Percentiles rank a stretch among this genome's conserved stretches.
phyloP scores from a whole-genome alignment of 2,888 invertebrate species.

The Habroteleia sp. region DNA sequence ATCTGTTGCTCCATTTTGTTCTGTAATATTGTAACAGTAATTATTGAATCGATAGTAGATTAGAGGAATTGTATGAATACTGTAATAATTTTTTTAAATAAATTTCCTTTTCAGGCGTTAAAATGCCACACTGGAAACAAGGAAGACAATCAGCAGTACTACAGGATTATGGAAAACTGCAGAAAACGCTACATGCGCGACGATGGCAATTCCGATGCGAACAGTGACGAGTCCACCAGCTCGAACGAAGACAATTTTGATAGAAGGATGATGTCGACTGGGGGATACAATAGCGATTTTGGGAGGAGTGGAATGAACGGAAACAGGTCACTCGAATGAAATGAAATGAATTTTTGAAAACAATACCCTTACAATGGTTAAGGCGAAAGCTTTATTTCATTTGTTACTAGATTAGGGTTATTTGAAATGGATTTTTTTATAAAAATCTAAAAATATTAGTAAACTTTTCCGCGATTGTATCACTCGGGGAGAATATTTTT shows the following conservation, averaged over 20 bases:
- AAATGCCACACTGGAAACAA: slow-evolving; percentile 84
- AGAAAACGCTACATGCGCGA: slow-evolving; percentile 75
- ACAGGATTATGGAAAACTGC: slow-evolving; percentile 83
- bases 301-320: slow-evolving; percentile 38
- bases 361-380: too few relatives aligned
- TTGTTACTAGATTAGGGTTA: too few relatives aligned
- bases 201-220: slow-evolving; percentile 50
- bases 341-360: slow-evolving; percentile 27
- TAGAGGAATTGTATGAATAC: too few relatives aligned
- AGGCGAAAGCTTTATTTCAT: too few relatives aligned
- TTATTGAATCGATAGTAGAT: slow-evolving; percentile 15
- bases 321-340: slow-evolving; percentile 29
- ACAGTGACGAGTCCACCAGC: slow-evolving; percentile 69
- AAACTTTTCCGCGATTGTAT: too few relatives aligned
- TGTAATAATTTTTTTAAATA: too few relatives aligned
- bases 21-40: slow-evolving; percentile 37
- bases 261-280: slow-evolving; percentile 69
- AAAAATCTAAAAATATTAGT: too few relatives aligned
- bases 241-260: slow-evolving; percentile 71
- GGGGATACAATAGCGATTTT: slow-evolving; percentile 40
- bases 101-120: slow-evolving; percentile 82
- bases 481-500: too few relatives aligned
- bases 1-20: slow-evolving; percentile 28
- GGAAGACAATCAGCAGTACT: slow-evolving; percentile 83
- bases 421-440: too few relatives aligned